phyloP scores from a whole-genome alignment of 2,113 vertebrate species.

The Macroglossus sobrinus region DNA sequence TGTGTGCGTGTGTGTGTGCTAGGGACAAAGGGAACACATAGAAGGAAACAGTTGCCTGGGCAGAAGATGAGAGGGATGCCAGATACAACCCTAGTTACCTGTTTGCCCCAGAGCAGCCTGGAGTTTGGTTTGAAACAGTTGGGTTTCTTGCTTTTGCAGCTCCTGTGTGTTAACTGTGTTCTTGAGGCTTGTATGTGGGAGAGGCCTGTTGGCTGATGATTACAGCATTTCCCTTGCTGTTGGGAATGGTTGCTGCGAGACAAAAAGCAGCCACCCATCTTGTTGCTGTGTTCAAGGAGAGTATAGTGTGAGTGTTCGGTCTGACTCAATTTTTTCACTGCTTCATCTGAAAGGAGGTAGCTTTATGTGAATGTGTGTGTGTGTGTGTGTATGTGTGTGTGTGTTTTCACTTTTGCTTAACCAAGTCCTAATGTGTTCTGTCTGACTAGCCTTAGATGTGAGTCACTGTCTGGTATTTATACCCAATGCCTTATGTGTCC shows the following conservation, averaged over 20 bases:
- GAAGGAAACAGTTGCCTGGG: not conserved
- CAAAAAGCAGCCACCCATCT: conserved; percentile 21
- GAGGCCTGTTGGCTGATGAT: conserved; percentile 12
- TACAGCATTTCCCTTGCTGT: conserved; percentile 25
- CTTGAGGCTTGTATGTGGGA: not conserved
- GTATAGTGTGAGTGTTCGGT: conserved; percentile 20
- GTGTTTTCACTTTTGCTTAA: conserved; percentile 53
- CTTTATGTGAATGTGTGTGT: conserved; percentile 38
- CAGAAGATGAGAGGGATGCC: not conserved
- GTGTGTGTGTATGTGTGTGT: not conserved
- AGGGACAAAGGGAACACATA: not conserved
- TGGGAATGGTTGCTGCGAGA: not conserved
- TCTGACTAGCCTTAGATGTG: conserved; percentile 65
- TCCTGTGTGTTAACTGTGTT: conserved; percentile 7
- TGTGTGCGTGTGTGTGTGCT: not conserved
- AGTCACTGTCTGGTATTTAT: conserved; percentile 74
- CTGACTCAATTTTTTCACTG: conserved; percentile 12
- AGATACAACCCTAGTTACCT: not conserved
- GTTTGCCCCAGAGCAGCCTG: not conserved
- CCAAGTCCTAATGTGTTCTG: conserved; percentile 55
- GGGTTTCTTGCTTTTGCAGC: not conserved
- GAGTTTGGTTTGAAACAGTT: not conserved
- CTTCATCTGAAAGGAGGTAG: conserved; percentile 19
- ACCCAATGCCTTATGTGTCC: conserved; percentile 56
- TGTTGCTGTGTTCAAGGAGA: conserved; percentile 33